Evolutionary conservation across 2,797 vertebrate species (phyloP).

Genomic region (Gallinago nigripennis): DNA sequence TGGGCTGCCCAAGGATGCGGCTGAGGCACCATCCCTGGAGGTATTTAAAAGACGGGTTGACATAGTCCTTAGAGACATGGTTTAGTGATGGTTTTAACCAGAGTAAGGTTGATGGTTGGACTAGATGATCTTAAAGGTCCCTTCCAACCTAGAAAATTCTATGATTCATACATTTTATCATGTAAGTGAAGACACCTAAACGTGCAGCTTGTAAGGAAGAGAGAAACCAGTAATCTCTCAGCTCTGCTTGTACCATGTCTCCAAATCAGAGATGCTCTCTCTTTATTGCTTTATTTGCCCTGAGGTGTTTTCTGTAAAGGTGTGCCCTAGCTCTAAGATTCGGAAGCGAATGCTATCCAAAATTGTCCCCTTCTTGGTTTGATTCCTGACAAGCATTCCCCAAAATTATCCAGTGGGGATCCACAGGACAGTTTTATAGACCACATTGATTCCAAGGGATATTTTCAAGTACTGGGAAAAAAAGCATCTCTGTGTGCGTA

Average conservation of each 20-base stretch:
- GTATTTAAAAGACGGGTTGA: no score
- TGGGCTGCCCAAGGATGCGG: no score
- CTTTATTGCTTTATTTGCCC: background rate
- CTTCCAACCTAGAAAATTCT: no score
- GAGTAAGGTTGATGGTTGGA: no score
- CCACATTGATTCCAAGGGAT: background rate
- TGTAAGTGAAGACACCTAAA: background rate
- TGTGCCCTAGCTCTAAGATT: background rate
- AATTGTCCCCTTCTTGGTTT: background rate
- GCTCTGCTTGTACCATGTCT: background rate
- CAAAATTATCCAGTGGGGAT: background rate
- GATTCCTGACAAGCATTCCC: background rate
- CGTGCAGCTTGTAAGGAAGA: fast-evolving
- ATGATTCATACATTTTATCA: background rate
- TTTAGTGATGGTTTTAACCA: no score
- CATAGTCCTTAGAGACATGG: no score
- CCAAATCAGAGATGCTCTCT: background rate
- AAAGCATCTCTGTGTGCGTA: background rate
- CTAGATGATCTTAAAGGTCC: no score
- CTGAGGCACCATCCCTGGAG: no score
- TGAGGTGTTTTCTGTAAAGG: background rate
- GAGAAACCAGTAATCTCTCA: background rate
- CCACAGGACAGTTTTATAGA: background rate
- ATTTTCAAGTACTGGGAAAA: background rate
- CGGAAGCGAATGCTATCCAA: background rate